Percentiles rank a stretch among this genome's conserved stretches.
phyloP scores from a whole-genome alignment of 2,797 vertebrate genomes.

The Coracias cyanogaster region DNA sequence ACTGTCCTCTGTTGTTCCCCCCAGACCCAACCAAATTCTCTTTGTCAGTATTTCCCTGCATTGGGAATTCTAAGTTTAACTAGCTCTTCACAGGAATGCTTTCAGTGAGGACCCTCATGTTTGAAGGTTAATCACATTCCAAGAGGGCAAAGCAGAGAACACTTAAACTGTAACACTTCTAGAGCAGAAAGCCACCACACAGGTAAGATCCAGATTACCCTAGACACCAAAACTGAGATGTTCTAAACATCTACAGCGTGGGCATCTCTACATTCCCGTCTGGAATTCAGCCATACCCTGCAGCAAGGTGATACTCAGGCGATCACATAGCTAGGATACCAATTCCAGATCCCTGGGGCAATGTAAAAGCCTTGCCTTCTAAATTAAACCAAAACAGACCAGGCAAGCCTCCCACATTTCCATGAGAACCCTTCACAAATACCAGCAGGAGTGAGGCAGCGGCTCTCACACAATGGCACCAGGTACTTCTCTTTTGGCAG shows the following conservation, averaged over 20 bases:
- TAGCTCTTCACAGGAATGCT: neutral
- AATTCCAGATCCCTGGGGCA: neutral
- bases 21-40: neutral
- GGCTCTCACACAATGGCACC: rapidly evolving
- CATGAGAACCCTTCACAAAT: neutral
- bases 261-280: neutral
- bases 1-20: neutral
- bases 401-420: neutral
- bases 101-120: neutral
- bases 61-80: neutral
- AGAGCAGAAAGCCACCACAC: neutral
- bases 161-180: neutral
- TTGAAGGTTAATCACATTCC: neutral
- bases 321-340: neutral
- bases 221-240: neutral
- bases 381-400: neutral
- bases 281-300: neutral
- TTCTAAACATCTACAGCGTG: neutral
- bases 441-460: neutral
- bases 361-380: neutral
- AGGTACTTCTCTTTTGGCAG: neutral
- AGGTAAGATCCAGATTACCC: neutral
- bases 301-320: neutral
- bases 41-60: no score
- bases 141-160: neutral